Conservation (phyloP, 2,797 vertebrate genomes). For the Pseudochirops cupreus region DNA sequence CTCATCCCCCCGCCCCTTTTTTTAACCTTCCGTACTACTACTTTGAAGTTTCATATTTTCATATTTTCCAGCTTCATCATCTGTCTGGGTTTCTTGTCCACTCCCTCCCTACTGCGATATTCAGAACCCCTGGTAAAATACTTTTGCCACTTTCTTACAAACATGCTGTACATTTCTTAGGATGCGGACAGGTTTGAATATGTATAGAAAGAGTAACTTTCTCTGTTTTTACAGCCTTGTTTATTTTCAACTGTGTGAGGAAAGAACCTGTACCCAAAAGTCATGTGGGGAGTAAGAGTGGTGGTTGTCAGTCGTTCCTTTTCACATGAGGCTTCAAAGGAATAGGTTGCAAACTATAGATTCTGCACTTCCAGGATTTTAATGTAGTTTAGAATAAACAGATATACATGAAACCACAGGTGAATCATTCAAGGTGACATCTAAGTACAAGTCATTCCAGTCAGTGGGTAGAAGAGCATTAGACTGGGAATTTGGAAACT, state of each 20-base stretch:
- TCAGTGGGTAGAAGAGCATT: background rate
- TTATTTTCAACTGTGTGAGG: background rate
- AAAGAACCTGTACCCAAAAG: background rate
- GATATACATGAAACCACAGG: background rate
- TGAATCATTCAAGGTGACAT: background rate
- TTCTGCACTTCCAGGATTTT: background rate
- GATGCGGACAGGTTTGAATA: background rate
- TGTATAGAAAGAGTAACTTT: background rate
- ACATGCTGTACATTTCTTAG: background rate
- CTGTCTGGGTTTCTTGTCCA: background rate
- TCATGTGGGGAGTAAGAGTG: background rate
- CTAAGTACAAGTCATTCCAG: background rate
- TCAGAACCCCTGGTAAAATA: background rate
- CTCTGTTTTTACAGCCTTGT: background rate
- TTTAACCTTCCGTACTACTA: background rate
- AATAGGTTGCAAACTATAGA: background rate
- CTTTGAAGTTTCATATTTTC: background rate
- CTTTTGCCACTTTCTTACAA: background rate
- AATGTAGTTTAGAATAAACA: background rate
- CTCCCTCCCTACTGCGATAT: background rate
- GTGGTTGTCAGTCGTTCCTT: background rate
- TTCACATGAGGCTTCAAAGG: background rate
- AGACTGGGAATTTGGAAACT: background rate
- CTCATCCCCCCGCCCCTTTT: too few species aligned
- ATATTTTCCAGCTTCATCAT: background rate